Evolutionary conservation across 1,140 invertebrate genomes (phyloP), one percentile per base, ranked within the genome.

Genomic region (Neodiprion lecontei): DNA sequence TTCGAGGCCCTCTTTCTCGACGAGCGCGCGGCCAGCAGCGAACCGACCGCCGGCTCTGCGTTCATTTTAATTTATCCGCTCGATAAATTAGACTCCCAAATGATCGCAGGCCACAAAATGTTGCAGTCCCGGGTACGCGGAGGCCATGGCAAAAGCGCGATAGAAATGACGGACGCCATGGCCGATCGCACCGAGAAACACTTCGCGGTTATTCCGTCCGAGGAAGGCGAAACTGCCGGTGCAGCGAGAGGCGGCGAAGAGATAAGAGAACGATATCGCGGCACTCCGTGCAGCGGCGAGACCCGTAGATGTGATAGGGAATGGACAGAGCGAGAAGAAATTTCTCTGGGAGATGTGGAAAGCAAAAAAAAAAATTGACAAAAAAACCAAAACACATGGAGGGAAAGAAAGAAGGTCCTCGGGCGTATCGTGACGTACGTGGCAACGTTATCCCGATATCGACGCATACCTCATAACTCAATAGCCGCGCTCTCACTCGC

Each of bases 11-110:
- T 69, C 23, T 17, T 17, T 61, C 53, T 8, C 53, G 67, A 78
- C 80, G 74, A 68, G 67, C 77, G 53, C 65, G 69, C 70, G n/a
- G 67, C 72, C 79, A 61, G 48, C 50, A 61, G 53, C 53, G 4
- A 14, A 9, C 9, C 77, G 69, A 49, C 73, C 77, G 72, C 77
- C 53, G 67, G 76, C 75, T 40, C 70, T 74, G 78, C 79, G 79
- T 82, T 84, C 77, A 75, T 84, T 86, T 87, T 82, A 84, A 85
- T 85, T 86, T 84, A 82, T 75, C 80, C 80, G 76, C 73, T 77
- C 80, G 81, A 87, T 87, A 84, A 86, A 87, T 86, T 86, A 84
- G 80, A 85, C 83, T 85, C 79, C 78, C 82, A 82, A 85, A 84
- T 81, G 83, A 85, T 81, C 70, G 78, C 74, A 69, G 17, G 23